Evolutionary conservation across 2,113 vertebrate genomes (phyloP), one percentile per base, ranked within the genome.

Genomic region (Bubo bubo): DNA sequence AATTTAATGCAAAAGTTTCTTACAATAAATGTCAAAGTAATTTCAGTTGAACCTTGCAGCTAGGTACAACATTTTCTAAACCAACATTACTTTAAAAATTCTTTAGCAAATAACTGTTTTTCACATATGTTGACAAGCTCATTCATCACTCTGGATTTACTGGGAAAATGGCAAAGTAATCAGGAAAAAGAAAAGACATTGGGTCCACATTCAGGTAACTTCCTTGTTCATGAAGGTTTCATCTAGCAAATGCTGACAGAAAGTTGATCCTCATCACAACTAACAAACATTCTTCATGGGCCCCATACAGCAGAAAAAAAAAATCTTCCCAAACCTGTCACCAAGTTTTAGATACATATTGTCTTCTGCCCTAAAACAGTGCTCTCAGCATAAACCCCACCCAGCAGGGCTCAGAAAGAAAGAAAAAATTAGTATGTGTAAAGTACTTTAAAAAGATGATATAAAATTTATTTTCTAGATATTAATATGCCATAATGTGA

Each of bases 81-180:
- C 24, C 27, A 75, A 49, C 9, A 52, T 62, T 91, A 45, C 32
- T 73, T 85, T 58, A 79, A 86, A 86, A 81, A 45, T 66, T 64
- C 50, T 83, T 77, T 34, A 75, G 17, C 58, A 76, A 75, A 47
- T 71, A 84, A 74, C 71, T 88, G 8, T 43, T 43, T 85, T 92
- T 92, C 56, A 67, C 58, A 26, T 77, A 37, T 14, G 47, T 60
- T 94, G 88, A 88, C 77, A 83, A 70, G 50, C 41, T 93, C 70
- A 72, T 95, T 93, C 71, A 67, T 93, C 88, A 79, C 39, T 74
- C 35, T 72, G 64, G 47, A 71, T 93, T 95, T 91, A 68, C 37
- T 75, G 56, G 50, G 53, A 71, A 85, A 85, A 93, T 88, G 49
- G 32, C 34, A 30, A 41, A 67, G 34, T 74, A 79, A 72, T 72